A percentile compares a stretch with the other conserved stretches of the same genome.
Evolutionary conservation across 2,797 vertebrate species (phyloP).

Genomic region (Sphaeramia orbicularis): DNA sequence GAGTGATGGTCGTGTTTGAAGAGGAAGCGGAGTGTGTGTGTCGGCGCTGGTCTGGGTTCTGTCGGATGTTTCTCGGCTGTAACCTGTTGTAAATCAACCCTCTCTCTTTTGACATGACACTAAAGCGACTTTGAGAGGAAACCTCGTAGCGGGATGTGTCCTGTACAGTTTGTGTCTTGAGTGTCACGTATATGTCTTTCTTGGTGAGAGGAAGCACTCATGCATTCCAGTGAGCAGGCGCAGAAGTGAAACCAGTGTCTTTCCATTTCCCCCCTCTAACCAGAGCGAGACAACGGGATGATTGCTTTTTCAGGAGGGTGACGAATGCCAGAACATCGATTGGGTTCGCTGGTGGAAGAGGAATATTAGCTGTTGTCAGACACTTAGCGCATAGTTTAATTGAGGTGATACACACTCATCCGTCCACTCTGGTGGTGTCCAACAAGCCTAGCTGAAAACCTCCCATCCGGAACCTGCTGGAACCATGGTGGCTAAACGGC

Average conservation of each 20-base stretch:
- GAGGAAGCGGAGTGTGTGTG: background rate
- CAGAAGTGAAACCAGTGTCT: constrained; percentile 47
- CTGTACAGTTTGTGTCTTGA: background rate
- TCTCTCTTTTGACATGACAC: background rate
- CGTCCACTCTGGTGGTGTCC: constrained; percentile 79
- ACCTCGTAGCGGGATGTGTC: background rate
- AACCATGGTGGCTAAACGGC: constrained; percentile 59
- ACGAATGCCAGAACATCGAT: constrained; percentile 86
- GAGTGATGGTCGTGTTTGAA: background rate
- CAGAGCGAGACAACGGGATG: constrained; percentile 79
- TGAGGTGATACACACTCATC: constrained; percentile 86
- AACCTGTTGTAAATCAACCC: background rate
- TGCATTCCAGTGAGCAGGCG: constrained; percentile 22
- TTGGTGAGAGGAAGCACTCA: constrained; percentile 17
- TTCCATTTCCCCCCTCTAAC: constrained; percentile 56
- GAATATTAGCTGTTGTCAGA: constrained; percentile 89
- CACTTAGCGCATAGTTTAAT: constrained; percentile 85
- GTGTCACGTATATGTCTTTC: background rate
- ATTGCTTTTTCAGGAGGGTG: constrained; percentile 85
- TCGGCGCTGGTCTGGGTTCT: constrained; percentile 9
- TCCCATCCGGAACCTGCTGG: constrained; percentile 84
- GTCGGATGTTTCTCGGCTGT: constrained; percentile 13
- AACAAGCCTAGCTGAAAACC: constrained; percentile 81
- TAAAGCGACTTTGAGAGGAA: constrained; percentile 3
- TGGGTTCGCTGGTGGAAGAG: constrained; percentile 79